phyloP scores from a whole-genome alignment of 2,113 vertebrate species.

The Corythaeola cristata region DNA sequence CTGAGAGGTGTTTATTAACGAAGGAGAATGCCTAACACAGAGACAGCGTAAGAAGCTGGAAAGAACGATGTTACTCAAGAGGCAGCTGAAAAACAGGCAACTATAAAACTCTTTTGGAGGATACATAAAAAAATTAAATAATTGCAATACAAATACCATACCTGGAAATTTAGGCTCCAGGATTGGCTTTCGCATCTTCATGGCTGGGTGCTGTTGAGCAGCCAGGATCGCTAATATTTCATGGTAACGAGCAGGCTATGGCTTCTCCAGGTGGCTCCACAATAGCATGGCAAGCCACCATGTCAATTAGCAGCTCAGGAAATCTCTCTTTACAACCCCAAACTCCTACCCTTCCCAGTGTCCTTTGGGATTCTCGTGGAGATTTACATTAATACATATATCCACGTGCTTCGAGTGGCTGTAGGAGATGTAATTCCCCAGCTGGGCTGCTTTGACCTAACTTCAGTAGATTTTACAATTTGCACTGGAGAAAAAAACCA shows the following conservation, averaged over 20 bases:
- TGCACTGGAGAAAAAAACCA: neutral
- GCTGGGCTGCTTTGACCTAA: neutral
- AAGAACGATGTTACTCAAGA: neutral
- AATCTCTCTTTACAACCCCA: neutral
- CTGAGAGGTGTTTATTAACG: neutral
- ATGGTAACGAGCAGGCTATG: neutral
- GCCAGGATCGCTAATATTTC: too few species aligned
- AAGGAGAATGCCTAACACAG: neutral
- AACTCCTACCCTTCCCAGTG: accelerated
- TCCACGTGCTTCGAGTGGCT: accelerated
- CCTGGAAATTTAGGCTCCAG: neutral
- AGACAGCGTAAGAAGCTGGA: neutral
- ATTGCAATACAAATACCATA: accelerated
- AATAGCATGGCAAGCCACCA: neutral
- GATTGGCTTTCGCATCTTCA: neutral
- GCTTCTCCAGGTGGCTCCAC: neutral
- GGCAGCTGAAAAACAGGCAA: neutral
- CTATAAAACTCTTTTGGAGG: neutral
- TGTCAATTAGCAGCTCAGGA: neutral
- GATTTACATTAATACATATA: neutral
- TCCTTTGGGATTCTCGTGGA: accelerated
- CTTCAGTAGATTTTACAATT: neutral
- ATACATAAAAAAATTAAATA: too few species aligned
- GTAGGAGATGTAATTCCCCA: neutral
- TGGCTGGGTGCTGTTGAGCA: neutral